Conservation (phyloP, 1,140 invertebrate species). For the Cotesia vestalis region DNA sequence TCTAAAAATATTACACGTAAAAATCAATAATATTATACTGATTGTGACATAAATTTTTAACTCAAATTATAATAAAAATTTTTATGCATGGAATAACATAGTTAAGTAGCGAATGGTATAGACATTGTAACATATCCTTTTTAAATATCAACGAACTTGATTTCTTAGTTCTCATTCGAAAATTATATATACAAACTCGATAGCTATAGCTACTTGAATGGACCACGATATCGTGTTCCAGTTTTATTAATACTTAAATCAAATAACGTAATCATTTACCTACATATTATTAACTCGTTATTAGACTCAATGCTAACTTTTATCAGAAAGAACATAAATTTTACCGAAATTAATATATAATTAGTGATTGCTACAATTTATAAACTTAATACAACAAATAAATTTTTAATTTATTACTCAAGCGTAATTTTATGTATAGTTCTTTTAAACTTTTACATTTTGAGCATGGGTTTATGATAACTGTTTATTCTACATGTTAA, state of each 20-base stretch:
- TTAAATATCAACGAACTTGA: slow-evolving; percentile 21
- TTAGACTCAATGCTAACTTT: not conserved
- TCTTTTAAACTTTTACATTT: too few species aligned
- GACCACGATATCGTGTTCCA: slow-evolving; percentile 26
- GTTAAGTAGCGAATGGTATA: slow-evolving; percentile 4
- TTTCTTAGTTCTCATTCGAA: not conserved
- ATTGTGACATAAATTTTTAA: not conserved
- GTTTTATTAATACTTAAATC: slow-evolving; percentile 1
- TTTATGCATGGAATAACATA: not conserved
- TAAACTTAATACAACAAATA: too few species aligned
- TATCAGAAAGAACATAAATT: not conserved
- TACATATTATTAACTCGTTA: not conserved
- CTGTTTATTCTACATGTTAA: not conserved
- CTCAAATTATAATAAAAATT: not conserved
- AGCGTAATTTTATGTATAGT: too few species aligned
- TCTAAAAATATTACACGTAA: too few species aligned
- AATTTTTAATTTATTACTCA: too few species aligned
- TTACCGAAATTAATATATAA: too few species aligned
- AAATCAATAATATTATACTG: too few species aligned
- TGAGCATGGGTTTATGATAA: not conserved
- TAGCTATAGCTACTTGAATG: slow-evolving; percentile 7
- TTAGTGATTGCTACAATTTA: too few species aligned
- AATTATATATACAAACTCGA: slow-evolving; percentile 5
- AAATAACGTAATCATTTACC: not conserved
- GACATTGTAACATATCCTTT: not conserved